Evolutionary conservation across 2,113 vertebrate species (phyloP), one percentile per base, ranked within the genome.

Genomic region (Arvicanthis niloticus): DNA sequence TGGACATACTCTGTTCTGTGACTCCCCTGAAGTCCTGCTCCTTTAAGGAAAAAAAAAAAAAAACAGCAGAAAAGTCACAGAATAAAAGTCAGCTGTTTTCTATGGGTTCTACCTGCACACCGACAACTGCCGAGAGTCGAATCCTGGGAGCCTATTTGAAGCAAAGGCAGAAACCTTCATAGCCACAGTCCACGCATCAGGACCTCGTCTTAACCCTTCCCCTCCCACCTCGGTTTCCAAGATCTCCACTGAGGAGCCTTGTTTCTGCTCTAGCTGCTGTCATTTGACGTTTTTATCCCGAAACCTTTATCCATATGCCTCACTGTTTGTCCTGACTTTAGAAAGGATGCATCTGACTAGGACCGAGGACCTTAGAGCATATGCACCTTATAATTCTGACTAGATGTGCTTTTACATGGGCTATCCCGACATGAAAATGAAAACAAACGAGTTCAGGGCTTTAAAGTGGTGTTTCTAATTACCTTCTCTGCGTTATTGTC

Each of bases 401-500:
- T 92, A 88, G 58, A 93, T 85, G 75, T 4, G 91, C n/a, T 70
- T 88, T 86, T 80, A 86, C 6, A 19, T 34, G 40, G 11, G 56
- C 58, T 51, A 80, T 42, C 81, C 87, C 92, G 80, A 96, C 3
- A 70, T 93, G 81, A 88, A 82, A 86, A 45, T 37, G 9, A 96
- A 87, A 94, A 77, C 26, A 82, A 93, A 85, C 12, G 17, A 78
- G 65, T 72, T 89, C 24, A 26, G 84, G 24, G 37, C 26, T 65
- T 94, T 72, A 67, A 94, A 94, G 91, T 73, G 82, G 42, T 21
- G 85, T 97, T 97, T 19, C 0, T 90, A 91, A 77, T 98, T 99
- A 99, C 99, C 98, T 99, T 94, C 97, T 98, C 80, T 97, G 98
- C 85, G 96, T 98, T 86, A 99, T 11, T 92, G 95, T 98, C 91